Conservation (phyloP, 2,113 vertebrate species). For the Macquaria ambigua region DNA sequence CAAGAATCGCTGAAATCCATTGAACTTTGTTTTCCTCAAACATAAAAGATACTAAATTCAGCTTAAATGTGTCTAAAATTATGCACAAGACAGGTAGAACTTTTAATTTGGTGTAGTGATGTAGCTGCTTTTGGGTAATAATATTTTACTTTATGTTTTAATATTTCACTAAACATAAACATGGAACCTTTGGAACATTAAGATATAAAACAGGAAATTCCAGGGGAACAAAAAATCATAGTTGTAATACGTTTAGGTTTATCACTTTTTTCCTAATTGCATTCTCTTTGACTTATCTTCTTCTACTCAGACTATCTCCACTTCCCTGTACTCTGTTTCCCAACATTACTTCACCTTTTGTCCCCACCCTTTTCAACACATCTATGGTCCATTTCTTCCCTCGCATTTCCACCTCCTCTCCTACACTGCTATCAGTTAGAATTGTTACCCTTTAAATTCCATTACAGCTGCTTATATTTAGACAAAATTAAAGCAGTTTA, state of each 20-base stretch:
- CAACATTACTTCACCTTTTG: not conserved
- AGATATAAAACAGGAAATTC: no score
- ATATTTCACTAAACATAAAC: not conserved
- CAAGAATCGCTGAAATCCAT: not conserved
- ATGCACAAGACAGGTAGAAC: not conserved
- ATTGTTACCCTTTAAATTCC: not conserved
- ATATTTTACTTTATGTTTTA: not conserved
- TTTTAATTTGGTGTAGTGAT: not conserved
- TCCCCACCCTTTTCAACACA: not conserved
- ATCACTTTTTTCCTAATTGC: not conserved
- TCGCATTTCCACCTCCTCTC: not conserved
- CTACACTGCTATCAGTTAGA: not conserved
- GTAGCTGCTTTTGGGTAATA: not conserved
- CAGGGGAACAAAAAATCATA: not conserved
- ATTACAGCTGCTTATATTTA: not conserved
- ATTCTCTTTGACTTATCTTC: not conserved
- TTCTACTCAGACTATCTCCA: not conserved
- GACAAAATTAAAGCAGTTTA: not conserved
- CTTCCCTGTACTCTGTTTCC: not conserved
- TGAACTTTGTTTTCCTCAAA: not conserved
- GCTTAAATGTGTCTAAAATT: not conserved
- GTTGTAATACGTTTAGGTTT: not conserved
- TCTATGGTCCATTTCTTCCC: not conserved
- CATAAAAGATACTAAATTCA: not conserved
- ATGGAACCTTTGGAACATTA: not conserved